Conservation (phyloP, 2,888 invertebrate species). For the Actias luna region DNA sequence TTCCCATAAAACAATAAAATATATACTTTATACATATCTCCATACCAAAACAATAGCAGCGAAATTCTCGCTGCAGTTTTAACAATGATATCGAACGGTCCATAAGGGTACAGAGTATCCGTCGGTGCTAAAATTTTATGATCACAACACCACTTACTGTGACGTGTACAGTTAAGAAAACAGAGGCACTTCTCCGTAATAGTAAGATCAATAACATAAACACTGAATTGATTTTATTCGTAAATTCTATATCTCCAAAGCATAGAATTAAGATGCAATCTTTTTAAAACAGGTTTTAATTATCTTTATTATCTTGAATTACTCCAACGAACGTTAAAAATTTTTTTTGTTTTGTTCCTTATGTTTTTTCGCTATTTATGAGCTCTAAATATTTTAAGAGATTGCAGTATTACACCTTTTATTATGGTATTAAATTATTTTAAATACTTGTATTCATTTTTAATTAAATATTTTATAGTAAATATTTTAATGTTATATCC, state of each 20-base stretch:
- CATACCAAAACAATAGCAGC: background rate
- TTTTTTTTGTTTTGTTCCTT: background rate
- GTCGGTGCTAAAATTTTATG: slow-evolving; percentile 66
- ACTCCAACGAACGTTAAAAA: background rate
- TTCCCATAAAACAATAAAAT: background rate
- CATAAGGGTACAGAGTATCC: slow-evolving; percentile 23
- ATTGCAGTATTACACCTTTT: background rate
- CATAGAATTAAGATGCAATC: background rate
- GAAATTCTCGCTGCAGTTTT: background rate
- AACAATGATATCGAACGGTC: background rate
- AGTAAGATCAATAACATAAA: slow-evolving; percentile 60
- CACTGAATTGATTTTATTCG: slow-evolving; percentile 57
- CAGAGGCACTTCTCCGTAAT: slow-evolving; percentile 60
- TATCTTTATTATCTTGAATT: slow-evolving; percentile 7
- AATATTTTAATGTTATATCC: too few species aligned
- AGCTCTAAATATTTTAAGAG: background rate
- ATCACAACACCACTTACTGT: slow-evolving; percentile 58
- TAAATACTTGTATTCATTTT: background rate
- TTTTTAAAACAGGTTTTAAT: background rate
- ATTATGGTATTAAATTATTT: background rate
- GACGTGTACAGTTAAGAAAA: slow-evolving; percentile 46
- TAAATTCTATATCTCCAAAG: background rate
- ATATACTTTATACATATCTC: background rate
- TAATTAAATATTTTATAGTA: too few species aligned
- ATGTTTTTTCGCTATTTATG: background rate